Base-by-base conservation (phyloP, 2,888 invertebrate genomes). In the Periphyllus acericola region DNA sequence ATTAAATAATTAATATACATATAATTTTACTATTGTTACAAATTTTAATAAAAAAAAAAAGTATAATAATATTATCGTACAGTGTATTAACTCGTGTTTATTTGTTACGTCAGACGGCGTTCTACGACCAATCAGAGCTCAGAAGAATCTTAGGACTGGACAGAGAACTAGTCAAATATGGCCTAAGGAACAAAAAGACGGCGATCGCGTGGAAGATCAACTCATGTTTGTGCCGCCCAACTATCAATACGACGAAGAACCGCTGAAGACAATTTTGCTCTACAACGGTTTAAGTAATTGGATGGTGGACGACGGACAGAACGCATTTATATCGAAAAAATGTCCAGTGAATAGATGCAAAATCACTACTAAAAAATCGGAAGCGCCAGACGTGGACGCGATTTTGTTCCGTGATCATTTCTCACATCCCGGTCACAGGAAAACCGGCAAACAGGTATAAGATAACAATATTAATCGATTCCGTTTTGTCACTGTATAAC, bases 331-430 rank as follows among this genome's bases (percentile, higher is more conserved):
- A 90, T 93, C 93, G 90, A 93, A 94, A 90, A 94, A 95, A 90
- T 99, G 99, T 91, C 97, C 97, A 0, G 96, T 99, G n/a, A 95
- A 95, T 91, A 94, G 96, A 6, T 99, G 98, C 92, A 93, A 93
- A 29, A 93, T 99, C 86, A 96, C 96, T 0, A 94, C 95, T 2
- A 95, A 95, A 91, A 93, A 95, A 19, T 94, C 95, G 79, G 94
- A 95, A 90, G 95, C 96, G 0, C 93, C 92, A 68, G 93, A 94
- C 17, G 98, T 96, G 0, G 98, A 98, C 91, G 95, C 97, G 89
- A 95, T 99, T 89, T 92, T 99, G 68, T 98, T 96, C 92, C 97
- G 97, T 91, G 97, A 96, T 91, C 95, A 96, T 90, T 95, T 95
- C 90, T 4, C 95, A 89, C 94, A 95, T 86, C 60, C 95, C 14